phyloP scores from a whole-genome alignment of 2,797 vertebrate species.

The Phaenicophaeus curvirostris region DNA sequence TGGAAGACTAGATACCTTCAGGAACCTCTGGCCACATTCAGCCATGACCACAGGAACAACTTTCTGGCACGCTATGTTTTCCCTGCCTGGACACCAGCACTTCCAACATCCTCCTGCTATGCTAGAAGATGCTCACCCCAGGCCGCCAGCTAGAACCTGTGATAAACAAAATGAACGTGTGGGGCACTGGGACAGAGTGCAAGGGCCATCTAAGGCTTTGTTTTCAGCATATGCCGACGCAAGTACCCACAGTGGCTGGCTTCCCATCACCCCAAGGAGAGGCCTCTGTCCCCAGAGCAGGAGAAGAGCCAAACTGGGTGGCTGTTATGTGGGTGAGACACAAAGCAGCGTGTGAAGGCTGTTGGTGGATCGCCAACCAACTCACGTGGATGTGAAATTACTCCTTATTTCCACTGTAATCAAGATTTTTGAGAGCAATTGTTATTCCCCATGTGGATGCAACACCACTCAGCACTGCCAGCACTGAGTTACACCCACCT shows the following conservation, averaged over 20 bases:
- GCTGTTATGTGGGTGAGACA: background rate
- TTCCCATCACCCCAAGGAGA: fast-evolving
- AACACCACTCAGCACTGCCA: background rate
- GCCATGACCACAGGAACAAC: fast-evolving
- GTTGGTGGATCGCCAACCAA: background rate
- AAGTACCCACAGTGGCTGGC: background rate
- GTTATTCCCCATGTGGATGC: background rate
- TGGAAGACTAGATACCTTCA: background rate
- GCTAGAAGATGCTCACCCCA: background rate
- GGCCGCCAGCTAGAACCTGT: background rate
- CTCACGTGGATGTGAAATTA: background rate
- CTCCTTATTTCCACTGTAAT: background rate
- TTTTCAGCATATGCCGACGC: background rate
- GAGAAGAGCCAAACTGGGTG: background rate
- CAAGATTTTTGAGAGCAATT: background rate
- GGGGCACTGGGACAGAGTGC: background rate
- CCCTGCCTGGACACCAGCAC: background rate
- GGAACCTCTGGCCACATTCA: background rate
- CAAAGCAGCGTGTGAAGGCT: background rate
- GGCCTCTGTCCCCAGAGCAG: background rate
- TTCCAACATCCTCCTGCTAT: background rate
- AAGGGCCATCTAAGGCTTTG: background rate
- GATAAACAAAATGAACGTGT: background rate
- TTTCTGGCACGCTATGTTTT: background rate
- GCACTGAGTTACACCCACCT: background rate